Percentiles rank a stretch among this genome's conserved stretches.
Evolutionary conservation across 1,140 invertebrate genomes (phyloP).

Genomic region (Papilio dardanus): DNA sequence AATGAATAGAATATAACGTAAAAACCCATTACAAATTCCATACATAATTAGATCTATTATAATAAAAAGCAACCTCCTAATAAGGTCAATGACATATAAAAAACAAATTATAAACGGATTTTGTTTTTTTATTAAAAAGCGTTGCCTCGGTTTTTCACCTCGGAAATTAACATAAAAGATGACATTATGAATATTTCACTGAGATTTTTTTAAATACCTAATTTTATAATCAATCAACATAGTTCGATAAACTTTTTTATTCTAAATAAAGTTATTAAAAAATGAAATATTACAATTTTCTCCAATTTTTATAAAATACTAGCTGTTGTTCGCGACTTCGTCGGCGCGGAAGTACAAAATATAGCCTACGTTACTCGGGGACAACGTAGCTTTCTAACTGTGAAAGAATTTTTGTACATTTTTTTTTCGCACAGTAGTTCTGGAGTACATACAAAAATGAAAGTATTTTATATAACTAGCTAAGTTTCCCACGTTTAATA

Average conservation of each 20-base stretch:
- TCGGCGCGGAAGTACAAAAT: no score
- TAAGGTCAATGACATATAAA: conserved; percentile 20
- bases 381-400: no score
- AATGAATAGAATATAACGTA: neutral
- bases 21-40: conserved; percentile 6
- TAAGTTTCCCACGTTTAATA: no score
- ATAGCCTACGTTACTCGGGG: no score
- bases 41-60: neutral
- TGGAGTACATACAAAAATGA: no score
- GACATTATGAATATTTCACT: neutral
- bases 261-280: neutral
- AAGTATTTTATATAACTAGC: no score
- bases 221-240: neutral
- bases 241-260: neutral
- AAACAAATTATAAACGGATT: conserved; percentile 2
- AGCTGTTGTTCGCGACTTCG: no score
- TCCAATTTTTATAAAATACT: no score
- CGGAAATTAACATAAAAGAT: conserved; percentile 36
- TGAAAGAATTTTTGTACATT: no score
- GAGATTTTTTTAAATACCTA: neutral
- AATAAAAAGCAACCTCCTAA: conserved; percentile 3
- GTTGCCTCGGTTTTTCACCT: conserved; percentile 44
- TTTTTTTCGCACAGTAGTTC: no score
- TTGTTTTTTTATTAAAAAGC: conserved; percentile 31
- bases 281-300: neutral